Conservation (phyloP, 2,113 vertebrate genomes). For the Cromileptes altivelis region DNA sequence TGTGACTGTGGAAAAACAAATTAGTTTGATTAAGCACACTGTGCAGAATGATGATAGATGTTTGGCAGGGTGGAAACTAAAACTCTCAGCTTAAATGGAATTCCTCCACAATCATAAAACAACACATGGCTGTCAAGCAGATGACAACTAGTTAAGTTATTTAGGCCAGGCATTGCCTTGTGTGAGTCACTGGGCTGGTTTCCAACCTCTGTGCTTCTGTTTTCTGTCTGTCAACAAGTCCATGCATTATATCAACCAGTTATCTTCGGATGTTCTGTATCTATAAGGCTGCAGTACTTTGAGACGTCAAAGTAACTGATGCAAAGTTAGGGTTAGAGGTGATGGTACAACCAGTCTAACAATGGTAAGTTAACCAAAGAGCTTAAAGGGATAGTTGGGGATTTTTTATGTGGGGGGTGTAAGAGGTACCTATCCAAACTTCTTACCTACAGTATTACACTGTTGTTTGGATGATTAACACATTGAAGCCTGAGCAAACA, state of each 20-base stretch:
- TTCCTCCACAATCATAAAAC: slow-evolving; percentile 52
- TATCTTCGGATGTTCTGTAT: not conserved
- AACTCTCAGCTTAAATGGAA: slow-evolving; percentile 18
- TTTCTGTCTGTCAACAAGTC: slow-evolving; percentile 25
- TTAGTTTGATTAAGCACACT: slow-evolving; percentile 19
- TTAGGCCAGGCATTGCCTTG: not conserved
- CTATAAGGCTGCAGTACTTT: not conserved
- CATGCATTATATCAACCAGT: not conserved
- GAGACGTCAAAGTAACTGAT: not conserved
- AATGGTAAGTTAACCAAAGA: not conserved
- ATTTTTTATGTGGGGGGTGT: not conserved
- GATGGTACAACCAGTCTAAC: not conserved
- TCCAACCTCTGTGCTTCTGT: slow-evolving; percentile 1
- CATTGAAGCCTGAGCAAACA: too few relatives aligned
- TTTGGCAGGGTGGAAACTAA: slow-evolving; percentile 34
- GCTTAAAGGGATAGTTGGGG: not conserved
- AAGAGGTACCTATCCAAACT: not conserved
- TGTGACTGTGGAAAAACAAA: slow-evolving; percentile 82
- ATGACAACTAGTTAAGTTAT: slow-evolving; percentile 27
- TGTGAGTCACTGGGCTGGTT: not conserved
- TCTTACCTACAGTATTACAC: not conserved
- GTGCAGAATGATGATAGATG: slow-evolving; percentile 18
- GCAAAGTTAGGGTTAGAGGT: not conserved
- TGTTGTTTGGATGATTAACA: too few relatives aligned
- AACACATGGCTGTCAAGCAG: slow-evolving; percentile 39